These are phyloP conservation scores for Strigamia crassipes DNA, from an alignment of 2,888 invertebrate species.

Conservation along the genomic window DNA sequence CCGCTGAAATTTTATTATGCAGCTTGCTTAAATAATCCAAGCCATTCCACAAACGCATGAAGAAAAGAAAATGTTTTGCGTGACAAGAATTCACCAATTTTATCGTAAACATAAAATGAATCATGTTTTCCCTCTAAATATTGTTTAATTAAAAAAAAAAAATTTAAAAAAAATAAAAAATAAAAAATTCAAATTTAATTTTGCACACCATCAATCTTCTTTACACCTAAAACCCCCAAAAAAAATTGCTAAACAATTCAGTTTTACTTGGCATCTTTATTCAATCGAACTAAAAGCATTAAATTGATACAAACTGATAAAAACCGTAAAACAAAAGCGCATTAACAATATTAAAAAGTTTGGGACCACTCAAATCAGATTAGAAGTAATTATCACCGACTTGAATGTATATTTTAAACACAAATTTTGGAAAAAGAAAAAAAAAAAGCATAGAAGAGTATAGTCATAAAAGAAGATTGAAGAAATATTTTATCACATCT, in stretches of 20 bases:
- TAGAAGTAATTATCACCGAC: conserved; percentile 12
- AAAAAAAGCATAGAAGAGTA: neutral
- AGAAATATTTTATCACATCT: conserved; percentile 30
- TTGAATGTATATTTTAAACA: conserved; percentile 3
- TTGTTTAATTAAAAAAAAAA: too few species aligned
- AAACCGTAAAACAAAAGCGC: neutral
- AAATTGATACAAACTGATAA: neutral
- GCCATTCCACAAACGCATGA: neutral
- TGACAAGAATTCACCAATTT: neutral
- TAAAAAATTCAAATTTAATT: too few species aligned
- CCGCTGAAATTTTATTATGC: neutral
- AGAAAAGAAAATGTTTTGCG: neutral
- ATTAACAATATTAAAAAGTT: neutral
- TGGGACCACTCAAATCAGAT: neutral
- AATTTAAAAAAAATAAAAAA: too few species aligned
- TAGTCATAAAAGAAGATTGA: conserved; percentile 23
- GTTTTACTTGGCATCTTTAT: too few species aligned
- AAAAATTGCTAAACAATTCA: too few species aligned
- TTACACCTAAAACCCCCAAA: too few species aligned
- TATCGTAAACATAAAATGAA: neutral
- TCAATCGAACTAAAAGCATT: neutral
- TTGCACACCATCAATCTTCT: too few species aligned
- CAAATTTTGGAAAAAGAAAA: neutral
- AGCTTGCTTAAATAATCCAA: neutral
- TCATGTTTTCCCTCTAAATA: too few species aligned